Percentiles rank a stretch among this genome's conserved stretches.
phyloP scores from a whole-genome alignment of 2,888 invertebrate genomes.

The Acronicta leporina region DNA sequence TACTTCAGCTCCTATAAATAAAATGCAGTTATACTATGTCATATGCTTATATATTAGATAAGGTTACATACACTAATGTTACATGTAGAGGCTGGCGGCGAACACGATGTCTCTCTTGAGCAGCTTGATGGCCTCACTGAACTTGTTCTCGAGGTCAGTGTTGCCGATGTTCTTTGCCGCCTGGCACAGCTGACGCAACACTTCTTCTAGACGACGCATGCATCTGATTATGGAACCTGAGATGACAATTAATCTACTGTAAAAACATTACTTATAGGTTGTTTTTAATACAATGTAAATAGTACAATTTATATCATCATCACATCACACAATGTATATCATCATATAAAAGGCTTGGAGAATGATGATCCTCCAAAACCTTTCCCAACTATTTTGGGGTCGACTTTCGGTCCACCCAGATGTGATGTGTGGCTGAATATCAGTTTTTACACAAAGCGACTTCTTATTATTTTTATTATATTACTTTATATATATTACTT shows the following conservation, averaged over 20 bases:
- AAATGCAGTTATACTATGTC: slow-evolving; percentile 6
- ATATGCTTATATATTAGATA: slow-evolving; percentile 26
- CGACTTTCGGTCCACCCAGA: too few species aligned
- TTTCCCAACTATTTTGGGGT: too few species aligned
- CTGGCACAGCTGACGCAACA: slow-evolving; percentile 97
- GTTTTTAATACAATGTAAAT: too few species aligned
- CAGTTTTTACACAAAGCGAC: too few species aligned
- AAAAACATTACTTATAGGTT: neutral
- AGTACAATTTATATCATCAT: too few species aligned
- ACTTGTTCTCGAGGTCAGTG: slow-evolving; percentile 98
- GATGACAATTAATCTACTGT: slow-evolving; percentile 5
- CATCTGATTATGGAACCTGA: slow-evolving; percentile 92
- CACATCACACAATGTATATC: too few species aligned
- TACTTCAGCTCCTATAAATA: neutral
- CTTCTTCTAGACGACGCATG: slow-evolving; percentile 98
- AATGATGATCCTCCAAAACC: too few species aligned
- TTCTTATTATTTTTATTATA: too few species aligned
- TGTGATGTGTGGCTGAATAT: too few species aligned
- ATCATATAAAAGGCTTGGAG: too few species aligned
- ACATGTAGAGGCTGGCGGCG: slow-evolving; percentile 97
- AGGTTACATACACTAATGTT: slow-evolving; percentile 34
- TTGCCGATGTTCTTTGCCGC: slow-evolving; percentile 99
- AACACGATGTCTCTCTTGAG: slow-evolving; percentile 99
- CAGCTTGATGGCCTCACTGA: slow-evolving; percentile 96
- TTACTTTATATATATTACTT: too few species aligned